Evolutionary conservation across 2,888 invertebrate species (phyloP), one percentile per base, ranked within the genome.

Genomic region (Nymphalis urticae): DNA sequence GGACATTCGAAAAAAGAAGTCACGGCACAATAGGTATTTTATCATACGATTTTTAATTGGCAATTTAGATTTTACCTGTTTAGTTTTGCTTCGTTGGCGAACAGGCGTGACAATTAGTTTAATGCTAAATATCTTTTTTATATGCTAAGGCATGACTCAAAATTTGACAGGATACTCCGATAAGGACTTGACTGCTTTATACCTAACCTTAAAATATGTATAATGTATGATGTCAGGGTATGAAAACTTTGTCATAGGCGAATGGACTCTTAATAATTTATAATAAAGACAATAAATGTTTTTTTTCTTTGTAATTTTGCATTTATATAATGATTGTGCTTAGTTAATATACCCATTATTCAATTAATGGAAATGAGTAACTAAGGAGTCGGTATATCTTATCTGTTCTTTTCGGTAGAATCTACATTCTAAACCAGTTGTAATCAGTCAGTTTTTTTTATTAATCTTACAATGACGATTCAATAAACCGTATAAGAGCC

Each of bases 151-250:
- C 36, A 51, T 59, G 53, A 60, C 48, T 48, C 36, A 70, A 48
- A 16, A 48, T 66, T 66, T 63, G 62, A 59, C 66, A 66, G 70
- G 66, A 70, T 59, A 62, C 48, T 58, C 56, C 19, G 58, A 59
- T 62, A 42, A 59, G 59, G 65, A 65, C 36, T 19, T 17, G 9
- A 36, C 32, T 60, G 59, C 27, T 56, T 5, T 32, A 32, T 32
- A 6, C 50, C 17, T 50, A n/a, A 50, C 42, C 42, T 42, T 42
- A 42, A 10, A 48, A 36, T 48, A 59, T 7, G 36, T 32, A 32
- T 17, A 58, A 13, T 9, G 42, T 58, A 32, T n/a, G 32, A 36
- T n/a, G 42, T 5, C 58, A 36, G 54, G 54, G 32, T 3, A 47
- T 17, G 21, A 48, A 47, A 24, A 56, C 16, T 64, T 64, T 36